phyloP scores from a whole-genome alignment of 1,140 invertebrate species.

The Dolichoris vasculosae region DNA sequence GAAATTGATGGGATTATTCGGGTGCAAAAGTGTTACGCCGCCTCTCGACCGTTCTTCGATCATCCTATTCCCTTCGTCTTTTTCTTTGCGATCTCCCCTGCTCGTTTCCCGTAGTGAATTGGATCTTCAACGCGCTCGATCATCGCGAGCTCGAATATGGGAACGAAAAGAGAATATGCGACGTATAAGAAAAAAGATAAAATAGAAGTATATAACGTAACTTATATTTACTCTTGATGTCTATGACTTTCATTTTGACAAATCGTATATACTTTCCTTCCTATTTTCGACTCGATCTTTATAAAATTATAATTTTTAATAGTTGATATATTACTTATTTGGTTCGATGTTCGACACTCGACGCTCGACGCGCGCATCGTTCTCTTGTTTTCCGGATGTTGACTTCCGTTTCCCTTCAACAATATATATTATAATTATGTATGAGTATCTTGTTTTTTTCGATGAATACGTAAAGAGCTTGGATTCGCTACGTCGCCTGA shows the following conservation, averaged over 20 bases:
- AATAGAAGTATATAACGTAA: neutral
- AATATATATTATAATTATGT: neutral
- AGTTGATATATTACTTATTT: neutral
- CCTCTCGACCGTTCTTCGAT: neutral
- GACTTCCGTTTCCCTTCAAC: neutral
- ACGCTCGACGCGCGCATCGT: neutral
- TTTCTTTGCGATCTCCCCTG: too few species aligned
- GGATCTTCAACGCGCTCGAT: neutral
- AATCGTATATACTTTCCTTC: neutral
- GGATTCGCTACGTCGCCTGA: too few species aligned
- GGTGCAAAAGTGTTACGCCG: conserved; percentile 24
- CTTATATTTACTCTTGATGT: neutral
- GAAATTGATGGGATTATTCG: conserved; percentile 42
- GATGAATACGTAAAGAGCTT: neutral
- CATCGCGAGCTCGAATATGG: neutral
- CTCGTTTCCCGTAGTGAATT: neutral
- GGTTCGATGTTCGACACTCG: neutral
- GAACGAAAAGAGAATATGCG: neutral
- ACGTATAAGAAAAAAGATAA: too few species aligned
- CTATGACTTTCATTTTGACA: neutral
- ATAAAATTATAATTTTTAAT: neutral
- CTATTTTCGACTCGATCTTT: neutral
- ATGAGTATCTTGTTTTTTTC: neutral
- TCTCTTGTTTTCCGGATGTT: neutral
- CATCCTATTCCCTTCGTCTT: neutral